Evolutionary conservation across 2,888 invertebrate genomes (phyloP).

Genomic region (Ypsolopha scabrella): DNA sequence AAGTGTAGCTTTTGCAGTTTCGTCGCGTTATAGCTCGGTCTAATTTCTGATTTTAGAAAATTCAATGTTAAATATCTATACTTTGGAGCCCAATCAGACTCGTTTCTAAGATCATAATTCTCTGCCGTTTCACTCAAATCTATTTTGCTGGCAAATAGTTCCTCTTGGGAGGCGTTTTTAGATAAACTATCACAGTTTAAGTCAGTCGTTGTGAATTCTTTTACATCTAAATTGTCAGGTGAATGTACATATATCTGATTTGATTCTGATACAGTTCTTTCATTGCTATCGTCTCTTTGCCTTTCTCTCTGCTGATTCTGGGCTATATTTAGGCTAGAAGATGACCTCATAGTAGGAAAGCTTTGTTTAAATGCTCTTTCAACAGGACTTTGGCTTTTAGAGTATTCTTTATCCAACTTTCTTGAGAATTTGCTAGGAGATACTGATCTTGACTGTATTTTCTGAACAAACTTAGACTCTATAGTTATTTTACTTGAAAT

Average conservation of each 20-base stretch:
- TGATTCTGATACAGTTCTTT: slow-evolving; percentile 12
- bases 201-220: slow-evolving; percentile 34
- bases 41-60: slow-evolving; percentile 73
- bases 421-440: slow-evolving; percentile 46
- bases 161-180: slow-evolving; percentile 37
- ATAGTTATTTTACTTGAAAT: slow-evolving; percentile 41
- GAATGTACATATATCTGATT: slow-evolving; percentile 55
- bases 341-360: slow-evolving; percentile 37
- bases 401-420: slow-evolving; percentile 47
- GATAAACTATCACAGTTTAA: slow-evolving; percentile 35
- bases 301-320: slow-evolving; percentile 27
- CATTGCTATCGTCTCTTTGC: slow-evolving; percentile 24
- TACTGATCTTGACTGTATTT: slow-evolving; percentile 47
- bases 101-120: slow-evolving; percentile 52
- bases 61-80: slow-evolving; percentile 57
- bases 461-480: slow-evolving; percentile 38
- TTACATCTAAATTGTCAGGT: slow-evolving; percentile 49
- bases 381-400: slow-evolving; percentile 60
- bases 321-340: slow-evolving; percentile 40
- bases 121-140: slow-evolving; percentile 64
- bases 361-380: slow-evolving; percentile 51
- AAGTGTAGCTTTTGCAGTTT: slow-evolving; percentile 78
- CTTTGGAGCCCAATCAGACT: slow-evolving; percentile 45
- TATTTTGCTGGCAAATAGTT: slow-evolving; percentile 38
- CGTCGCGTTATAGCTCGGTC: slow-evolving; percentile 78